A percentile compares a stretch with the other conserved stretches of the same genome.
These are phyloP conservation scores for Apamea monoglypha DNA, from an alignment of 2,888 invertebrate genomes.

Conservation along the genomic window DNA sequence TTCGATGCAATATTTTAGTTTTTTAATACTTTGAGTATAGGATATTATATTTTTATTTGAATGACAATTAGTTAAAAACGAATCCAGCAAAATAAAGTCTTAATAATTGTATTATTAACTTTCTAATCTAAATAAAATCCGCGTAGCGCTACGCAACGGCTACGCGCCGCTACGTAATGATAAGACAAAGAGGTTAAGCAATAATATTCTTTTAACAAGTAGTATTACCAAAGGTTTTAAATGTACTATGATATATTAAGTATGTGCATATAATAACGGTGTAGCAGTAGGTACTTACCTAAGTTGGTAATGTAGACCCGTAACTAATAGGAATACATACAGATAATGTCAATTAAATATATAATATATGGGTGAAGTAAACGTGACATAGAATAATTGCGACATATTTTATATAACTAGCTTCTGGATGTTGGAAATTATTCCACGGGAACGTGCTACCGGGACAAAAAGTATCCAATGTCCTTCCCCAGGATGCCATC, in stretches of 20 bases:
- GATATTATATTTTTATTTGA: no score
- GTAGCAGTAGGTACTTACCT: not conserved
- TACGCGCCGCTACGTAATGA: conserved; percentile 44
- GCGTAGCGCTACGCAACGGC: conserved; percentile 26
- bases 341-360: not conserved
- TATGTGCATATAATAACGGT: not conserved
- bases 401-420: not conserved
- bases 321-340: not conserved
- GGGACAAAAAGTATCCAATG: no score
- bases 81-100: not conserved
- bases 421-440: no score
- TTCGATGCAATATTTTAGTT: no score
- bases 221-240: not conserved
- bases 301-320: not conserved
- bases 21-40: no score
- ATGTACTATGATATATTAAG: not conserved
- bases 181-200: conserved; percentile 9
- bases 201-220: not conserved
- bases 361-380: not conserved
- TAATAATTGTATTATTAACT: not conserved
- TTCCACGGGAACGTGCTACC: no score
- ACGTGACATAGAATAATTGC: not conserved
- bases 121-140: not conserved
- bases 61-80: not conserved
- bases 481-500: no score